Evolutionary conservation across 2,888 invertebrate genomes (phyloP).

Genomic region (Caenorhabditis angaria): DNA sequence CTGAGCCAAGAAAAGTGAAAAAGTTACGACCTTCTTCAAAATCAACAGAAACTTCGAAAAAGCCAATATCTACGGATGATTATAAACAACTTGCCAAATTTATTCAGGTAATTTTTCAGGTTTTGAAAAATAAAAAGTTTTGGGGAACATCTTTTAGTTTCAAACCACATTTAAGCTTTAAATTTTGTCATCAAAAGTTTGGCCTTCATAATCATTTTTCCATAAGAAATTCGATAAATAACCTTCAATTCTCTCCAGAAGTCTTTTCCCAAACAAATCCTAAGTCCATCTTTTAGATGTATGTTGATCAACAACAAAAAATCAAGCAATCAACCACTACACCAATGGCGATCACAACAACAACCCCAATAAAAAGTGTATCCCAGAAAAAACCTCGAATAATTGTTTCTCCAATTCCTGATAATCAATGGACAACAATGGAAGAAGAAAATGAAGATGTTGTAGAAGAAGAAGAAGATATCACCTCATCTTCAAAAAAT

Average conservation of each 20-base stretch:
- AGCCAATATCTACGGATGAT: slow-evolving; percentile 29
- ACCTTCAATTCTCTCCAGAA: no score
- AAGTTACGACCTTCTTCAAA: not conserved
- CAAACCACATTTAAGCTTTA: no score
- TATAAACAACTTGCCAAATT: slow-evolving; percentile 44
- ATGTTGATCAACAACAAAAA: not conserved
- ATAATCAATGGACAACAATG: slow-evolving; percentile 5
- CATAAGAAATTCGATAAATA: no score
- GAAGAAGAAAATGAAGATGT: no score
- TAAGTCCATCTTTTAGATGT: slow-evolving; percentile 8
- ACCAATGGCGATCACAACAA: not conserved
- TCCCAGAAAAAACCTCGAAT: not conserved
- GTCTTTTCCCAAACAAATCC: not conserved
- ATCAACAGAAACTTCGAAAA: not conserved
- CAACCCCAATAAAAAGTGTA: not conserved
- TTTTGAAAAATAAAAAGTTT: no score
- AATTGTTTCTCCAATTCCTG: not conserved
- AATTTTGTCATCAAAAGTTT: no score
- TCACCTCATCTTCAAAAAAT: not conserved
- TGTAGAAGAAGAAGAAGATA: no score
- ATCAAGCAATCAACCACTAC: not conserved
- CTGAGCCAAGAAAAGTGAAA: not conserved
- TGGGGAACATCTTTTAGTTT: no score
- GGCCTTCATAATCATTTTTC: no score
- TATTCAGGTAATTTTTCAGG: slow-evolving; percentile 26